Base-by-base conservation (phyloP, 2,113 vertebrate species). In the Mobula birostris region DNA sequence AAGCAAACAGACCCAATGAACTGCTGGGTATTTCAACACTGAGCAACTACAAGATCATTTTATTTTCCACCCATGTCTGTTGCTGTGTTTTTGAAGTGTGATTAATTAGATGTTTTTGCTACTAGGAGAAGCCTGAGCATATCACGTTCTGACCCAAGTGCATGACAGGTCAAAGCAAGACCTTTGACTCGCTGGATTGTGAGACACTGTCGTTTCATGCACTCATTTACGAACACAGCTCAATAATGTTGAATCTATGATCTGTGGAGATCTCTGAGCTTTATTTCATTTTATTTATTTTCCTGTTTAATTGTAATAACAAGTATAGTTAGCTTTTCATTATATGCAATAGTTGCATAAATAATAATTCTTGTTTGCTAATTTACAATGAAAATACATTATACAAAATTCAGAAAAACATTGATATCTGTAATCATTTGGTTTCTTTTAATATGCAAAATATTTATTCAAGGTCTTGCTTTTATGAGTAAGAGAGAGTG, bases 101-200 rank as follows among this genome's bases (percentile, higher is more conserved):
- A 66, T 90, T 90, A 90, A 90, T 90, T 90, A 66, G 85, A 90
- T 66, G 85, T 32, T n/a, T 66, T 32, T 66, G 85, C 85, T 32
- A n/a, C 6, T 15, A 32, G 29, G 15, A 90, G 63, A 90, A 90
- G 61, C 85, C 61, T 90, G 61, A 90, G 29, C 58, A 66, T 63
- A 90, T 90, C 85, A 90, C 85, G 17, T n/a, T 68, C 85, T 90
- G 61, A 90, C 85, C 85, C 85, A 90, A 90, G 61, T 66, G 61
- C 29, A 61, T 68, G 85, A 90, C 85, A 66, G 61, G 15, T 90
- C 85, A 90, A 66, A 32, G 85, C 61, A n/a, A 6, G 85, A 88
- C 85, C 58, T 88, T 90, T 90, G 85, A 90, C 85, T 66, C 56
- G 58, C 61, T 68, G 29, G 7, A 66, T 90, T 90, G 85, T 90